These are phyloP conservation scores for Micrastur ruficollis DNA, from an alignment of 2,797 vertebrate genomes.

Conservation along the genomic window DNA sequence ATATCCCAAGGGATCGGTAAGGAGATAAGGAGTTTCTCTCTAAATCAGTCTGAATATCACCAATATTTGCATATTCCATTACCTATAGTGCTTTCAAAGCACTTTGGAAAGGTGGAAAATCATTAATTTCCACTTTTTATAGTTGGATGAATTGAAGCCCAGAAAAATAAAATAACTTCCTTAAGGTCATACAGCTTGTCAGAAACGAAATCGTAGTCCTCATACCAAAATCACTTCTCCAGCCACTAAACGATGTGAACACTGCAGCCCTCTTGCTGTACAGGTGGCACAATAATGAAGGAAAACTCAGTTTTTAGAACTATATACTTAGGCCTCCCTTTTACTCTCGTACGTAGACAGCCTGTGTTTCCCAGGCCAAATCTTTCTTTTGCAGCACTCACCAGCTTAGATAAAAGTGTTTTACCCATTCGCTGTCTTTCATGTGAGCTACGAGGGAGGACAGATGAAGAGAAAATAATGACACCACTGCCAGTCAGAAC, in stretches of 20 bases:
- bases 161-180: slow-evolving; percentile 15
- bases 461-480: slow-evolving; percentile 24
- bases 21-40: neutral
- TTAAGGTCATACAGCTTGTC: neutral
- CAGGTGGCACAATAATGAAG: neutral
- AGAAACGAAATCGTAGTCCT: neutral
- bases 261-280: neutral
- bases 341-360: neutral
- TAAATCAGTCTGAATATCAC: neutral
- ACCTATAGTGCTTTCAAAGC: neutral
- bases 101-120: neutral
- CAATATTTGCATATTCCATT: neutral
- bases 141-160: neutral
- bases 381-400: neutral
- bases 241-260: neutral
- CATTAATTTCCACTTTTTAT: neutral
- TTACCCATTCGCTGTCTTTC: neutral
- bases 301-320: neutral
- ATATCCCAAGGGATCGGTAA: neutral
- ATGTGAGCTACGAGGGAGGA: neutral
- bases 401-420: neutral
- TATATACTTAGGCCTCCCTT: neutral
- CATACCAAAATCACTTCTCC: neutral
- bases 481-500: neutral
- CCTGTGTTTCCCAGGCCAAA: neutral